Conservation (phyloP, 2,888 invertebrate species). For the Strigamia crassipes region DNA sequence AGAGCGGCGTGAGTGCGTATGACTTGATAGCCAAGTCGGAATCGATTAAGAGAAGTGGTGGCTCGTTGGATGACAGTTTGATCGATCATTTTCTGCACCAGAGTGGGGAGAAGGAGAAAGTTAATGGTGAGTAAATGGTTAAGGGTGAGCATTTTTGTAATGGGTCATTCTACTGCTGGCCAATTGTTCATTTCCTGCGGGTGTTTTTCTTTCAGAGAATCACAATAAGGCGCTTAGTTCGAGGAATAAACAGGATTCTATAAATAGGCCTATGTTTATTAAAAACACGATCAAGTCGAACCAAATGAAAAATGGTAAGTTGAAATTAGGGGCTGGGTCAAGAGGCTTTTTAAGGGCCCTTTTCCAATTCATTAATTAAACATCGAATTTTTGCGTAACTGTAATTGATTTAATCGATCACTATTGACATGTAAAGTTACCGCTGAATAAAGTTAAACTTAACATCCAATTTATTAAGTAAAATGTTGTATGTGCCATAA, state of each 20-base stretch:
- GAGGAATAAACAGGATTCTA: not conserved
- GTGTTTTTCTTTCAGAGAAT: not conserved
- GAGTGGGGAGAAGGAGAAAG: not conserved
- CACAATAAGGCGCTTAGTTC: not conserved
- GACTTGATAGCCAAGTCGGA: constrained; percentile 47
- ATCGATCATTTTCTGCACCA: not conserved
- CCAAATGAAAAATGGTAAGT: not conserved
- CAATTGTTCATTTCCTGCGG: not conserved
- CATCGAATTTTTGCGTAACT: no score
- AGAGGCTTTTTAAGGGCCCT: no score
- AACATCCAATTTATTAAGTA: no score
- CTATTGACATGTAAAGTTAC: no score
- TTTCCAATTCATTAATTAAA: no score
- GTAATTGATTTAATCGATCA: no score
- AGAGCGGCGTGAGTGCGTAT: constrained; percentile 48
- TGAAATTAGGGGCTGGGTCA: no score
- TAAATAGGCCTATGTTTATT: not conserved
- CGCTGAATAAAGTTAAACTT: no score
- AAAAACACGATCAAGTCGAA: not conserved
- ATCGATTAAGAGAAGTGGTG: not conserved
- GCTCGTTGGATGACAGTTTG: constrained; percentile 15
- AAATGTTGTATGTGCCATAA: no score
- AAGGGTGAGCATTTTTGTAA: not conserved
- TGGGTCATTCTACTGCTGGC: not conserved
- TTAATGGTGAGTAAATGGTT: not conserved